Evolutionary conservation across 2,888 invertebrate species (phyloP), one percentile per base, ranked within the genome.

Genomic region (Trachelus iudaicus): DNA sequence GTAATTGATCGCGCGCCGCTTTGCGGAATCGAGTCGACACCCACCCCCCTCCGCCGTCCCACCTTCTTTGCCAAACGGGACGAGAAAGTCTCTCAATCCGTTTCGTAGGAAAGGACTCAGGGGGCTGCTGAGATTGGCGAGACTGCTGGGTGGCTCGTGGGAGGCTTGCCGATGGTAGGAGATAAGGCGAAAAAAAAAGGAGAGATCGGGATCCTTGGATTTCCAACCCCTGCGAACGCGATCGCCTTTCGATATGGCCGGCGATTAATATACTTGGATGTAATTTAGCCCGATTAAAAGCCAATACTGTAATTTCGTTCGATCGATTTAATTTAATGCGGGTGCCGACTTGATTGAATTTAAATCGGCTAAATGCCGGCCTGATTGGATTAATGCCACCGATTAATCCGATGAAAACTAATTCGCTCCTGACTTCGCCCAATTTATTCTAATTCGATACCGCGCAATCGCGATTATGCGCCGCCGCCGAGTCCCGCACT

Each of bases 381-480:
- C 86, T 85, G 87, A 89, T 90, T 89, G 86, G 87, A 89, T 90
- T 89, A 89, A 90, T 90, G 87, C 87, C 83, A 83, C 80, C 89
- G 89, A 90, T 91, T 90, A 89, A 90, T 90, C 87, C 89, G 87
- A 87, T 87, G 88, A 89, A 89, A 90, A 90, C 90, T 90, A 90
- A 90, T 90, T 89, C 88, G 86, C 85, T 83, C 82, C 81, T 84
- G 84, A 85, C 86, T 85, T 85, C 82, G 81, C 79, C 81, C 80
- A 81, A 88, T 87, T 87, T 87, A 85, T 85, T 87, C 86, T 87
- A 88, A 87, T 86, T 83, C 86, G 82, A 88, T 87, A 56, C 84
- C 81, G 79, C 78, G 76, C 34, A 34, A 56, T 56, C 56, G 56
- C 56, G 56, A 56, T 56, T 56, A 56, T 56, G 56, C 15, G 56